These are phyloP conservation scores for Lapara coniferarum DNA, from an alignment of 2,888 invertebrate species.

Conservation along the genomic window DNA sequence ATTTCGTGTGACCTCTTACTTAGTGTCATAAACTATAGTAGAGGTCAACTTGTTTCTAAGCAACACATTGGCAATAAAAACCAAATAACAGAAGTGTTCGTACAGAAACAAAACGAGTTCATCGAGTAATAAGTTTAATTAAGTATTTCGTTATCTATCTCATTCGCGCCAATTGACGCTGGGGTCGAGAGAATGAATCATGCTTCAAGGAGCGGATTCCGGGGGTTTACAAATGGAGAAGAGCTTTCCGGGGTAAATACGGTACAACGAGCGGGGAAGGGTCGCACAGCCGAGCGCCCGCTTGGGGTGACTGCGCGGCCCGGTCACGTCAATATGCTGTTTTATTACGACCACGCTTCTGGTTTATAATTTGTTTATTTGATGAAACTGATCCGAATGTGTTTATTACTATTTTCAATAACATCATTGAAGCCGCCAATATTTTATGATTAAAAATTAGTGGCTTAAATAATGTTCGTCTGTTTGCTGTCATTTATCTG, in stretches of 20 bases:
- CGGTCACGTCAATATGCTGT: conserved; percentile 80
- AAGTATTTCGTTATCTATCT: conserved; percentile 59
- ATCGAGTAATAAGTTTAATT: conserved; percentile 46
- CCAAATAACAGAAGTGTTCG: not conserved
- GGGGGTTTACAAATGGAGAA: conserved; percentile 80
- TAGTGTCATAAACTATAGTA: conserved; percentile 6
- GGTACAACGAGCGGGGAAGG: conserved; percentile 80
- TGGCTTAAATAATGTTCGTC: not conserved
- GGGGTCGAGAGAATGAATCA: conserved; percentile 77
- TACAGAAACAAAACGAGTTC: conserved; percentile 27
- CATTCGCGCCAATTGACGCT: conserved; percentile 69
- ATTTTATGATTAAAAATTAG: not conserved
- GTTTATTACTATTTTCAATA: conserved; percentile 27
- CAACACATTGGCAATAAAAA: not conserved
- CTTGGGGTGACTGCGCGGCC: conserved; percentile 77
- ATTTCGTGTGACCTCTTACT: conserved; percentile 1
- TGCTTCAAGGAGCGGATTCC: conserved; percentile 81
- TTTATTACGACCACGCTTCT: conserved; percentile 74
- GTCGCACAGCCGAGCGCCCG: conserved; percentile 58
- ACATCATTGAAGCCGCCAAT: not conserved
- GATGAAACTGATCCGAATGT: conserved; percentile 47
- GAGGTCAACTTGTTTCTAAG: conserved; percentile 12
- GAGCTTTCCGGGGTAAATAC: conserved; percentile 80
- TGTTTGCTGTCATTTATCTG: conserved; percentile 10
- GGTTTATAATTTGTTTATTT: conserved; percentile 73